Evolutionary conservation across 2,797 vertebrate genomes (phyloP).

Genomic region (Melanotaenia pygmaea): DNA sequence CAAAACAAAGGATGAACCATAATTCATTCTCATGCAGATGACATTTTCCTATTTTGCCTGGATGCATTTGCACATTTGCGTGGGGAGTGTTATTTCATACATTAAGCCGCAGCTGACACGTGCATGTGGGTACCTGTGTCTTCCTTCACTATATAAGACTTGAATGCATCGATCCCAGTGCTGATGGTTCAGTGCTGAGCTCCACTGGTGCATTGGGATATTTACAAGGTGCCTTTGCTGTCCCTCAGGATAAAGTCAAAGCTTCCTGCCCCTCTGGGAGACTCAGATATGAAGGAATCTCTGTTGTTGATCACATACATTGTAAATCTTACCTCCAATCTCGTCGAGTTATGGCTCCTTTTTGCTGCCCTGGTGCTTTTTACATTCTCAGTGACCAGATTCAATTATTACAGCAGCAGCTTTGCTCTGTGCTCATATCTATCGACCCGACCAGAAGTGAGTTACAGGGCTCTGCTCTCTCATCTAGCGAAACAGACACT

Average conservation of each 20-base stretch:
- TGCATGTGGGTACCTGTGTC: constrained; percentile 4
- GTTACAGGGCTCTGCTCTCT: constrained; percentile 32
- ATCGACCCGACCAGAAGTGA: constrained; percentile 60
- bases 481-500: constrained; percentile 45
- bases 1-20: constrained; percentile 60
- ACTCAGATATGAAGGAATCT: constrained; percentile 57
- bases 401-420: constrained; percentile 71
- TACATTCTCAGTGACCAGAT: constrained; percentile 58
- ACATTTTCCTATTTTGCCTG: constrained; percentile 51
- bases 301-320: constrained; percentile 64
- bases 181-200: constrained; percentile 24
- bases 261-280: constrained; percentile 43
- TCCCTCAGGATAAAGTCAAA: constrained; percentile 30
- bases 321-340: constrained; percentile 71
- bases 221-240: constrained; percentile 68
- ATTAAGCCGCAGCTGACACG: constrained; percentile 26
- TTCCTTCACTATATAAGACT: not conserved
- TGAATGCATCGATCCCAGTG: constrained; percentile 36
- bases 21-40: constrained; percentile 59
- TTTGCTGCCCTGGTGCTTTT: constrained; percentile 73
- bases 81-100: constrained; percentile 32
- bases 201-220: constrained; percentile 36
- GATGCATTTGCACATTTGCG: constrained; percentile 41
- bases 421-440: constrained; percentile 60
- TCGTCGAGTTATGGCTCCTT: constrained; percentile 71